Evolutionary conservation across 2,797 vertebrate species (phyloP), one percentile per base, ranked within the genome.

Genomic region (Sylvilagus floridanus): DNA sequence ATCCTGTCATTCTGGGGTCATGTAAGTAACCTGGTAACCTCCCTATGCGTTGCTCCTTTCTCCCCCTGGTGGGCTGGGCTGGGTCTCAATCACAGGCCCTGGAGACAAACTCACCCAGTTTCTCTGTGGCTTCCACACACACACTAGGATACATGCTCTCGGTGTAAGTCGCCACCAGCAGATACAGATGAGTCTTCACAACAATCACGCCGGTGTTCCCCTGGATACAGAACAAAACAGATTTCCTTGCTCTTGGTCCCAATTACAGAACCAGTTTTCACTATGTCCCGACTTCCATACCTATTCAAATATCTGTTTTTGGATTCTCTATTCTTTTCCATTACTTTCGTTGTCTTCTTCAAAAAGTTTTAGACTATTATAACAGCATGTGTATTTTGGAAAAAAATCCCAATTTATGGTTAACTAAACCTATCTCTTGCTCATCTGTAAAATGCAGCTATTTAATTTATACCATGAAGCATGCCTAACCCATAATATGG

Each of bases 41-140:
- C 76, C 54, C 28, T 62, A 13, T 24, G 66, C 76, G 30, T 52
- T 37, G 19, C 19, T 83, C 42, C 52, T 60, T 94, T 84, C 66
- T 87, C 9, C 19, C 19, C 19, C 32, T 60, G 2, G 21, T 79
- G 21, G 57, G 77, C 4, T 62, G 54, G 79, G 63, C 2, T 91
- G 78, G 62, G 7, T 90, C 37, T 73, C 68, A 66, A 28, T 78
- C 13, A 60, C 52, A 81, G 47, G 73, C n/a, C 50, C 2, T 57
- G 19, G 60, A 69, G 10, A 84, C 42, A 79, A 32, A 86, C 97
- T 98, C 97, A 98, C 98, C 99, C 54, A 99, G 97, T 93, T 98
- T 99, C 96, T 99, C 98, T 17, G 98, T 97, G 17, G 98, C 98
- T 97, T 99, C 98, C 88, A 98, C 98, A 1, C 98, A 99, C 72